Percentiles rank a stretch among this genome's conserved stretches.
phyloP scores from a whole-genome alignment of 2,888 invertebrate species.

The Papilio elwesi region DNA sequence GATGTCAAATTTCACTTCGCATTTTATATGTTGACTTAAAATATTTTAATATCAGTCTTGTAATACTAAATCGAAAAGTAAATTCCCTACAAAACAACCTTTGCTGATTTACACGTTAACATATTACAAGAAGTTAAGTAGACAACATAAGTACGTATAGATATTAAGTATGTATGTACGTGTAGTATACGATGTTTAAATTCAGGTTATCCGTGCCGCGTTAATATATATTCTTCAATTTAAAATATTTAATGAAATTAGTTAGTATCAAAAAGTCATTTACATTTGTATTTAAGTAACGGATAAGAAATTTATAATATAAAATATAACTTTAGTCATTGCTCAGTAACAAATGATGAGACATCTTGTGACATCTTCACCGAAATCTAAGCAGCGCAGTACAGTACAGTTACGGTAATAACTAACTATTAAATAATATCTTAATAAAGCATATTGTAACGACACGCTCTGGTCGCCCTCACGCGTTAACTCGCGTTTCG shows the following conservation, averaged over 20 bases:
- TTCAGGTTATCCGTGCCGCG: too few species aligned
- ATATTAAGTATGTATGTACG: background rate
- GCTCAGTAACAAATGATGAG: slow-evolving; percentile 23
- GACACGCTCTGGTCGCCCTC: slow-evolving; percentile 21
- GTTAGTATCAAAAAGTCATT: background rate
- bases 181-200: too few species aligned
- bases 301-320: background rate
- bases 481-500: background rate
- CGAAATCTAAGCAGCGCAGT: slow-evolving; percentile 47
- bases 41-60: slow-evolving; percentile 59
- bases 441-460: slow-evolving; percentile 37
- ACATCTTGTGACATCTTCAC: slow-evolving; percentile 38
- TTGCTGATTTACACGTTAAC: background rate
- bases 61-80: slow-evolving; percentile 37
- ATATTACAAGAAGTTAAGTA: background rate
- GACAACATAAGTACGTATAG: slow-evolving; percentile 2
- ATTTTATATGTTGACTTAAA: slow-evolving; percentile 26
- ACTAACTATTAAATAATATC: slow-evolving; percentile 40
- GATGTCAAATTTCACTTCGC: slow-evolving; percentile 54
- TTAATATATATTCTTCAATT: background rate
- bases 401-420: slow-evolving; percentile 53
- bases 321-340: background rate
- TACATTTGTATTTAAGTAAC: slow-evolving; percentile 2
- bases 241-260: background rate
- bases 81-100: background rate